Evolutionary conservation across 2,888 invertebrate genomes (phyloP).

Genomic region (Drosophila paranaensis): DNA sequence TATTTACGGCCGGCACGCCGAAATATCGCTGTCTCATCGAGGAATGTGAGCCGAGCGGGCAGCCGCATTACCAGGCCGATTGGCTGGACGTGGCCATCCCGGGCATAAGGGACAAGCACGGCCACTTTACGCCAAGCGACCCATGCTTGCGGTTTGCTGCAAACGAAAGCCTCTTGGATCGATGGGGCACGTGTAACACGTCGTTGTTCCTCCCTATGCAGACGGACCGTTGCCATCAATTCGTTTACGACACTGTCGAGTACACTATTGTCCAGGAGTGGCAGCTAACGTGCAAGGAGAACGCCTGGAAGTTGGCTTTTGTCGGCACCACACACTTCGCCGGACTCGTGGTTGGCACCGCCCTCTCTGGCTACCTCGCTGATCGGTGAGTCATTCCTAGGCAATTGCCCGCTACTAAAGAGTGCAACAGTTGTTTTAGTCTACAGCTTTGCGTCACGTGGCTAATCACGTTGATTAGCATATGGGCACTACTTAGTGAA

Average conservation of each 20-base stretch:
- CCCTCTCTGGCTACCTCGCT: slow-evolving; percentile 87
- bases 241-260: slow-evolving; percentile 86
- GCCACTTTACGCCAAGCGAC: slow-evolving; percentile 76
- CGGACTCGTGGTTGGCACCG: slow-evolving; percentile 87
- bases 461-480: not conserved
- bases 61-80: slow-evolving; percentile 65
- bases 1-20: slow-evolving; percentile 87
- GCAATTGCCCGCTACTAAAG: not conserved
- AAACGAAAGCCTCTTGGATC: slow-evolving; percentile 42
- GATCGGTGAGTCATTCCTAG: slow-evolving; percentile 85
- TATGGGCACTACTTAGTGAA: too few species aligned
- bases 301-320: slow-evolving; percentile 87
- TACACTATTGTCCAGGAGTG: slow-evolving; percentile 87
- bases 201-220: slow-evolving; percentile 82
- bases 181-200: slow-evolving; percentile 52
- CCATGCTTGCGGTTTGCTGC: slow-evolving; percentile 76
- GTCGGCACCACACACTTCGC: slow-evolving; percentile 88
- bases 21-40: slow-evolving; percentile 87
- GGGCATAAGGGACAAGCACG: slow-evolving; percentile 71
- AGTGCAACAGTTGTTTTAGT: slow-evolving; percentile 5
- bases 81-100: slow-evolving; percentile 86
- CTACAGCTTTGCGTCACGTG: too few species aligned
- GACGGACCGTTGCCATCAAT: slow-evolving; percentile 85
- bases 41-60: slow-evolving; percentile 85
- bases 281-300: slow-evolving; percentile 87